Percentiles rank a stretch among this genome's conserved stretches.
These are phyloP conservation scores for Sparus aurata DNA, from an alignment of 2,797 vertebrate species.

Conservation along the genomic window DNA sequence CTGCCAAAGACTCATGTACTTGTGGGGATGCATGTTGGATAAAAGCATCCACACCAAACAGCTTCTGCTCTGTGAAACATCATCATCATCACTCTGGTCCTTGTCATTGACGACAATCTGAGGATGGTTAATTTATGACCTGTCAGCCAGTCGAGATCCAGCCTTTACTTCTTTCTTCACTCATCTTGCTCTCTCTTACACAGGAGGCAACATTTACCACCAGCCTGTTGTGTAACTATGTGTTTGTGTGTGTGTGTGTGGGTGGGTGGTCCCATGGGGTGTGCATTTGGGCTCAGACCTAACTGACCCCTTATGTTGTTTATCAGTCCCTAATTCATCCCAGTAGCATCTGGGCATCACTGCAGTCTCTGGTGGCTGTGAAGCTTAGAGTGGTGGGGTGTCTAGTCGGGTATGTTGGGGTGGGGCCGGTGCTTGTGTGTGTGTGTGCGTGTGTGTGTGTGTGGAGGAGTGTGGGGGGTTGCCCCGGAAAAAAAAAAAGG, in stretches of 20 bases:
- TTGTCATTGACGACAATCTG: not conserved
- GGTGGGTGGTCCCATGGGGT: conserved; percentile 64
- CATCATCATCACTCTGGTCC: not conserved
- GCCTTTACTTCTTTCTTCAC: not conserved
- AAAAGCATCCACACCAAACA: conserved; percentile 3
- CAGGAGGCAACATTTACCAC: conserved; percentile 11
- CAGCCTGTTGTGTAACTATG: conserved; percentile 30
- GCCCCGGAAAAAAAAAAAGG: conserved; percentile 44
- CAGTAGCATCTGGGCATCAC: conserved; percentile 68
- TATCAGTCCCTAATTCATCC: conserved; percentile 66
- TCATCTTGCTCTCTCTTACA: conserved; percentile 4
- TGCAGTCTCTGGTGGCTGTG: conserved; percentile 34
- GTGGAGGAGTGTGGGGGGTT: conserved; percentile 14
- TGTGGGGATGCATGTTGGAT: not conserved
- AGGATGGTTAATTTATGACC: not conserved
- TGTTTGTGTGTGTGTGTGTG: conserved; percentile 29
- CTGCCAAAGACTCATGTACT: not conserved
- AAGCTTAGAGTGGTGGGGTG: conserved; percentile 29
- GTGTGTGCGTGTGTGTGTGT: conserved; percentile 21
- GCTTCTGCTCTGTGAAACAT: not conserved
- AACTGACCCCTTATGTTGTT: conserved; percentile 72
- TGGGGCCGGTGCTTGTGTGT: conserved; percentile 17
- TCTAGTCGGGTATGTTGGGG: conserved; percentile 26
- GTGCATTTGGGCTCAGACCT: conserved; percentile 51
- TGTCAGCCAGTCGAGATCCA: not conserved